Conservation (phyloP, 2,797 vertebrate species). For the Channa striata region DNA sequence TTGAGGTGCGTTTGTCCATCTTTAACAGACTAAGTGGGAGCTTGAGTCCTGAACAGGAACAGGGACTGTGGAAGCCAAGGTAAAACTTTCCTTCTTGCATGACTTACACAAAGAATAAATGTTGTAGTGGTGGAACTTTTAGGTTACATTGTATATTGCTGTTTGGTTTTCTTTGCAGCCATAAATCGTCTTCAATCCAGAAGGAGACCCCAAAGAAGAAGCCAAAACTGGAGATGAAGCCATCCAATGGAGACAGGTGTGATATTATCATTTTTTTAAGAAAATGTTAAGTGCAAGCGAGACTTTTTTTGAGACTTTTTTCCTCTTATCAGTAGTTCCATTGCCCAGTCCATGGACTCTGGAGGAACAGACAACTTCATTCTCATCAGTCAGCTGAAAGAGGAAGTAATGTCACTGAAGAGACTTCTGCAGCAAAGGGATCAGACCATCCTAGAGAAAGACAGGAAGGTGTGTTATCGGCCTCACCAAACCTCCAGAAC, state of each 20-base stretch:
- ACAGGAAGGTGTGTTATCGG: constrained; percentile 89
- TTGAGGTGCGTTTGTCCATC: constrained; percentile 5
- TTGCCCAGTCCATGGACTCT: constrained; percentile 98
- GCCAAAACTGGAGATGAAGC: constrained; percentile 99
- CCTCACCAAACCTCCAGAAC: neutral
- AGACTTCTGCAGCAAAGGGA: constrained; percentile 97
- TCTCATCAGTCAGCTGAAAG: constrained; percentile 99
- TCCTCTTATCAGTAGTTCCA: constrained; percentile 90
- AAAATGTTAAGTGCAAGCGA: neutral
- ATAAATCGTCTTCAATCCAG: constrained; percentile 99
- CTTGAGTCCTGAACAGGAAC: constrained; percentile 97
- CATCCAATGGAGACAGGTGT: constrained; percentile 99
- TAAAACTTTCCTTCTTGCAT: constrained; percentile 68
- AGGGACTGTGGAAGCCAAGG: constrained; percentile 99
- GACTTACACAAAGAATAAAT: constrained; percentile 3
- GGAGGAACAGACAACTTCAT: constrained; percentile 99
- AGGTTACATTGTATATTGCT: neutral
- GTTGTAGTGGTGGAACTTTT: neutral
- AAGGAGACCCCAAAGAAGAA: constrained; percentile 99
- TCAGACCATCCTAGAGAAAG: constrained; percentile 98
- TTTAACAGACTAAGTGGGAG: constrained; percentile 91
- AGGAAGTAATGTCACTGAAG: constrained; percentile 99
- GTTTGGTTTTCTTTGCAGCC: constrained; percentile 85
- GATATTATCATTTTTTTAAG: neutral
- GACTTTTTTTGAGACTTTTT: neutral